Evolutionary conservation across 2,113 vertebrate species (phyloP).

Genomic region (Crypturellus undulatus): DNA sequence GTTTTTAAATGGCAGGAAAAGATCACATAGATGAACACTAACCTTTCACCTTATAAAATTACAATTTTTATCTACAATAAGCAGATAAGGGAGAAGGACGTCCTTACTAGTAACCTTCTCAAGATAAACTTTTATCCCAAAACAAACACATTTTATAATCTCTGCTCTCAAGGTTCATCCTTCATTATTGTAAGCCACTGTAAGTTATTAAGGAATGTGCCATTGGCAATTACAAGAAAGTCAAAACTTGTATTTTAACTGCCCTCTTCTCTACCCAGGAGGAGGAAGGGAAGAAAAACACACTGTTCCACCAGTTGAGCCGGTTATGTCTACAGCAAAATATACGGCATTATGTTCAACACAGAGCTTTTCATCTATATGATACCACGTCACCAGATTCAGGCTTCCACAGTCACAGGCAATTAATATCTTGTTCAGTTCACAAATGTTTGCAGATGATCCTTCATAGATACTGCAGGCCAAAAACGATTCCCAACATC

Average conservation of each 20-base stretch:
- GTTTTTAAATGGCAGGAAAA: constrained; percentile 31
- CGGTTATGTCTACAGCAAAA: not conserved
- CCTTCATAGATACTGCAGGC: not conserved
- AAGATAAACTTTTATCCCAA: constrained; percentile 13
- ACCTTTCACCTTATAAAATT: constrained; percentile 6
- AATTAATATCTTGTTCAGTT: not conserved
- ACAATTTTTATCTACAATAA: constrained; percentile 14
- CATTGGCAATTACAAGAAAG: not conserved
- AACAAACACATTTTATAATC: not conserved
- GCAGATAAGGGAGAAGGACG: not conserved
- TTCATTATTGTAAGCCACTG: not conserved
- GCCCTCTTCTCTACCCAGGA: not conserved
- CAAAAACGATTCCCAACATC: not conserved
- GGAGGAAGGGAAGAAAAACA: too few relatives aligned
- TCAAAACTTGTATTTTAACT: not conserved
- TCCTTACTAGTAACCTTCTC: constrained; percentile 26
- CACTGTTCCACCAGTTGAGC: not conserved
- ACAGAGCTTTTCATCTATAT: not conserved
- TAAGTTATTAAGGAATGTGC: not conserved
- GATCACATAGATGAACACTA: not conserved
- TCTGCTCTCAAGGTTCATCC: not conserved
- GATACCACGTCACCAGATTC: not conserved
- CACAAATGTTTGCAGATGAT: not conserved
- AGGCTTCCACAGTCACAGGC: not conserved
- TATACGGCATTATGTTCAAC: not conserved